Evolutionary conservation across 2,797 vertebrate species (phyloP).

Genomic region (Brachymystax lenok): DNA sequence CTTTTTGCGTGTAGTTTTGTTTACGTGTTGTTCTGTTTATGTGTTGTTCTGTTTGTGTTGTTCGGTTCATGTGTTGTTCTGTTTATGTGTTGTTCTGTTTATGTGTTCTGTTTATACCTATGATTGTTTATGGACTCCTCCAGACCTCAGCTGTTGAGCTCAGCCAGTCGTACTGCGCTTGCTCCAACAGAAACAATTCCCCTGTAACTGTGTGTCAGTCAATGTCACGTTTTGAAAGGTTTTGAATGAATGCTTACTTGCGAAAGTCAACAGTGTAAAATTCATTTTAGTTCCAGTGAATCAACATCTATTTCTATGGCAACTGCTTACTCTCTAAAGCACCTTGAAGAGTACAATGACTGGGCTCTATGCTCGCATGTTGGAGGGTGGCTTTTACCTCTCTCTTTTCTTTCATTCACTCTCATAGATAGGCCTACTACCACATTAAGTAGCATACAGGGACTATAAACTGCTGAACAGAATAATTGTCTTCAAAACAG

Average conservation of each 20-base stretch:
- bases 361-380: neutral
- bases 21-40: too few species aligned
- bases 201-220: slow-evolving; percentile 1
- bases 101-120: neutral
- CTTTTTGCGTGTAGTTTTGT: too few species aligned
- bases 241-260: neutral
- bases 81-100: too few species aligned
- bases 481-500: neutral
- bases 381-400: neutral
- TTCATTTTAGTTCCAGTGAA: neutral
- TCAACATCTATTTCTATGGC: slow-evolving; percentile 3
- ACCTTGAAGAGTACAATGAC: neutral
- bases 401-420: neutral
- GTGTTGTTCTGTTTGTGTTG: too few species aligned
- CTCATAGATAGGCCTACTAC: neutral
- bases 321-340: neutral
- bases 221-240: slow-evolving; percentile 3
- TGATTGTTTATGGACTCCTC: slow-evolving; percentile 12
- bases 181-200: neutral
- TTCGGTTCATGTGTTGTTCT: too few species aligned
- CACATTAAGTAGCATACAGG: neutral
- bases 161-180: slow-evolving; percentile 10
- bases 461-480: neutral
- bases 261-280: neutral
- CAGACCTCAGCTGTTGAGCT: slow-evolving; percentile 10